Evolutionary conservation across 2,797 vertebrate genomes (phyloP).

Genomic region (Apogon talboti): DNA sequence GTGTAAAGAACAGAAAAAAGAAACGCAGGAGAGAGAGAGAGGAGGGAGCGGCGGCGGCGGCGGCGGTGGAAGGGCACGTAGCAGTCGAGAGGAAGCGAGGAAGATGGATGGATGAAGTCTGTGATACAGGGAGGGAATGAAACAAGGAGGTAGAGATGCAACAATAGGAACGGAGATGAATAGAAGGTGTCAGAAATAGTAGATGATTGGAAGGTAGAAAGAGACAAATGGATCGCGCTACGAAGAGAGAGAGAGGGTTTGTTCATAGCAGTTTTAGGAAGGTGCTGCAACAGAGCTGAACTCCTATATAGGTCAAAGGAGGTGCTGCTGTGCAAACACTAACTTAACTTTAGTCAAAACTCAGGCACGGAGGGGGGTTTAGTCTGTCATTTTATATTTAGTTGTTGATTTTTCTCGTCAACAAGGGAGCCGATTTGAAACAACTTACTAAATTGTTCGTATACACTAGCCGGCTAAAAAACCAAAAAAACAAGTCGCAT

Average conservation of each 20-base stretch:
- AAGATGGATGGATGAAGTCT: slow-evolving; percentile 72
- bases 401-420: no score
- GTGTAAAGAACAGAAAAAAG: slow-evolving; percentile 46
- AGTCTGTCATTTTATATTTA: no score
- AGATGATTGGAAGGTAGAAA: slow-evolving; percentile 68
- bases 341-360: slow-evolving; percentile 4
- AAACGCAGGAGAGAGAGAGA: slow-evolving; percentile 29
- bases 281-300: slow-evolving; percentile 31
- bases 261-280: slow-evolving; percentile 44
- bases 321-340: slow-evolving; percentile 19
- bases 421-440: no score
- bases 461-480: no score
- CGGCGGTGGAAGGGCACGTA: slow-evolving; percentile 56
- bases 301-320: slow-evolving; percentile 69
- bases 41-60: no score
- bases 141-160: slow-evolving; percentile 59
- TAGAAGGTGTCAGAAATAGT: slow-evolving; percentile 67
- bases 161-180: slow-evolving; percentile 72
- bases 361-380: not conserved
- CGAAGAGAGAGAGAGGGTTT: slow-evolving; percentile 9
- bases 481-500: no score
- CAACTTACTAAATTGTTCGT: no score
- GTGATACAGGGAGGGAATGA: slow-evolving; percentile 47
- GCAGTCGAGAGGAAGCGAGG: slow-evolving; percentile 51
- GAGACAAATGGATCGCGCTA: slow-evolving; percentile 56